Percentiles rank a stretch among this genome's conserved stretches.
phyloP scores from a whole-genome alignment of 2,113 vertebrate species.

The Pangasianodon hypophthalmus region DNA sequence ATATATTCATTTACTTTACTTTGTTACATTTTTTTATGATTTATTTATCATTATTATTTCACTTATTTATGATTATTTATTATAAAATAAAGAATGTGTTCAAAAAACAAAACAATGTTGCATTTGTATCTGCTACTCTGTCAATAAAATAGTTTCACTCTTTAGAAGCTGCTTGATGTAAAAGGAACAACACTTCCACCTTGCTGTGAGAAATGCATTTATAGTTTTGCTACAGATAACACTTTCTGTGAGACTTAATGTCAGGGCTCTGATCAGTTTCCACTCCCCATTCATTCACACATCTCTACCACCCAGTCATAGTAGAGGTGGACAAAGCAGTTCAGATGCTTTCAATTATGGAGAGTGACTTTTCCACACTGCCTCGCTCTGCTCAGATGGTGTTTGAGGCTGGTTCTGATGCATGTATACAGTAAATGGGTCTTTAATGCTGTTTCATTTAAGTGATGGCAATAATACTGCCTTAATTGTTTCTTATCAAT shows the following conservation, averaged over 20 bases:
- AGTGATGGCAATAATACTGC: background rate
- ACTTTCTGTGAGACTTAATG: background rate
- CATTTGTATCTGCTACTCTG: background rate
- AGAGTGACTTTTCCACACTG: background rate
- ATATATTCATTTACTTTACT: background rate
- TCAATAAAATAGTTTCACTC: background rate
- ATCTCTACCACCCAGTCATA: background rate
- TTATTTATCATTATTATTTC: background rate
- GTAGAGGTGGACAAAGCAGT: background rate
- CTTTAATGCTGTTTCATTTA: background rate
- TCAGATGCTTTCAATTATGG: background rate
- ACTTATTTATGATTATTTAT: background rate
- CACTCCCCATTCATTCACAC: background rate
- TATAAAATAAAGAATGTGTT: background rate
- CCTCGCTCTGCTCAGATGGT: background rate
- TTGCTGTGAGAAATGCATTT: background rate
- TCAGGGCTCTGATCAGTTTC: background rate
- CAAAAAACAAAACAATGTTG: background rate
- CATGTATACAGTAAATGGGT: background rate
- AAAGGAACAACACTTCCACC: background rate
- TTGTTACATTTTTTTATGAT: background rate
- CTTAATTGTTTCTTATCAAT: background rate
- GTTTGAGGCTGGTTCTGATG: background rate
- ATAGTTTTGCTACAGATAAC: background rate
- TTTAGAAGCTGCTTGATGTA: background rate